phyloP scores from a whole-genome alignment of 2,888 invertebrate genomes.

The Blastobasis lacticolella region DNA sequence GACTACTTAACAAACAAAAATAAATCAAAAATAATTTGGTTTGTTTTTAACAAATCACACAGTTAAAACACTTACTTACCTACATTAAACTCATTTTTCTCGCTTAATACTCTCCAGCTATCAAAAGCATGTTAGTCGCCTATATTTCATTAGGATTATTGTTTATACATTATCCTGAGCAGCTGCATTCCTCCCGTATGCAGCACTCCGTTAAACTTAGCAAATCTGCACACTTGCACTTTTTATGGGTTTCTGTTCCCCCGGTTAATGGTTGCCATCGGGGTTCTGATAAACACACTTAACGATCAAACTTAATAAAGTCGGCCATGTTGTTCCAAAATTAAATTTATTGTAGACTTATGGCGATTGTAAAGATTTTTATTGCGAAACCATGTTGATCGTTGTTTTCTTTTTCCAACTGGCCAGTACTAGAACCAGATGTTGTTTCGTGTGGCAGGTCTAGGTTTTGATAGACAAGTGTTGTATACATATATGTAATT shows the following conservation, averaged over 20 bases:
- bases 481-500: too few species aligned
- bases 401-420: too few species aligned
- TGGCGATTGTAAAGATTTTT: not conserved
- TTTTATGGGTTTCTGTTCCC: constrained; percentile 28
- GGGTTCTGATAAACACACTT: constrained; percentile 44
- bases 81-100: not conserved
- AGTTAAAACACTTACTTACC: constrained; percentile 5
- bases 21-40: too few species aligned
- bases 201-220: constrained; percentile 26
- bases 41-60: too few species aligned
- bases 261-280: constrained; percentile 21
- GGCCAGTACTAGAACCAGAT: too few species aligned
- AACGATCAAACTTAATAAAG: constrained; percentile 24
- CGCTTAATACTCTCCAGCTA: not conserved
- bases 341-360: constrained; percentile 13
- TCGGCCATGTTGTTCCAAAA: constrained; percentile 22
- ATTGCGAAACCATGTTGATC: not conserved
- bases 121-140: not conserved
- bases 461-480: too few species aligned
- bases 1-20: too few species aligned
- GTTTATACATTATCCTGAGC: constrained; percentile 18
- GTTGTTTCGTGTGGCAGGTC: too few species aligned
- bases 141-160: not conserved
- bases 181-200: constrained; percentile 28
- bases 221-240: constrained; percentile 45